Percentiles rank a stretch among this genome's conserved stretches.
These are phyloP conservation scores for Paratrypauchen microcephalus DNA, from an alignment of 2,797 vertebrate species.

Conservation along the genomic window DNA sequence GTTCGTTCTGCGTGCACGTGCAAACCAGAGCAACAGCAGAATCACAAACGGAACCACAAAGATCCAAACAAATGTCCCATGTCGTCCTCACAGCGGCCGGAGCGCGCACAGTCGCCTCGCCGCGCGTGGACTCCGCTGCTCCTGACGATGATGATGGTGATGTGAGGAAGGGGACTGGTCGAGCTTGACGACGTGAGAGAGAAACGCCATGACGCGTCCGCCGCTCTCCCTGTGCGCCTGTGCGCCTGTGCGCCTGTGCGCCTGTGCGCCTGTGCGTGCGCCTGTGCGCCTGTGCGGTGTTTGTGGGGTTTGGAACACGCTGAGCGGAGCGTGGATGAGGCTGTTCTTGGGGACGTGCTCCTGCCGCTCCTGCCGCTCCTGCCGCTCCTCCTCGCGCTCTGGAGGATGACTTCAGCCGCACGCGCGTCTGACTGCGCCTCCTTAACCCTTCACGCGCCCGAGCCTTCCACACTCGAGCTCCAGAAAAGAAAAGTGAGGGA, in stretches of 20 bases:
- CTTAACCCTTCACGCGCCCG: constrained; percentile 64
- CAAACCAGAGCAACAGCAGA: not conserved
- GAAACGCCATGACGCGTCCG: constrained; percentile 48
- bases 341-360: constrained; percentile 43
- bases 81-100: constrained; percentile 36
- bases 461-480: too few species aligned
- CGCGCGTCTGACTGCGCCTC: constrained; percentile 66
- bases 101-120: constrained; percentile 30
- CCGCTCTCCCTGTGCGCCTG: constrained; percentile 3
- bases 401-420: constrained; percentile 66
- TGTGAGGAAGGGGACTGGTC: constrained; percentile 16
- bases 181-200: constrained; percentile 35
- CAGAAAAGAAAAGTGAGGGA: too few species aligned
- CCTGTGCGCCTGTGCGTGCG: too few species aligned
- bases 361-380: constrained; percentile 37
- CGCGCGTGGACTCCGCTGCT: not conserved
- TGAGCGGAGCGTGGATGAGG: constrained; percentile 14
- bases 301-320: too few species aligned
- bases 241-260: too few species aligned
- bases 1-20: not conserved
- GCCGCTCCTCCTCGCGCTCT: constrained; percentile 48
- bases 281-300: too few species aligned
- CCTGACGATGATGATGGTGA: constrained; percentile 40
- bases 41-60: not conserved
- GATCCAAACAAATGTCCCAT: not conserved